Evolutionary conservation across 2,888 invertebrate species (phyloP).

Genomic region (Sthenelais limicola): DNA sequence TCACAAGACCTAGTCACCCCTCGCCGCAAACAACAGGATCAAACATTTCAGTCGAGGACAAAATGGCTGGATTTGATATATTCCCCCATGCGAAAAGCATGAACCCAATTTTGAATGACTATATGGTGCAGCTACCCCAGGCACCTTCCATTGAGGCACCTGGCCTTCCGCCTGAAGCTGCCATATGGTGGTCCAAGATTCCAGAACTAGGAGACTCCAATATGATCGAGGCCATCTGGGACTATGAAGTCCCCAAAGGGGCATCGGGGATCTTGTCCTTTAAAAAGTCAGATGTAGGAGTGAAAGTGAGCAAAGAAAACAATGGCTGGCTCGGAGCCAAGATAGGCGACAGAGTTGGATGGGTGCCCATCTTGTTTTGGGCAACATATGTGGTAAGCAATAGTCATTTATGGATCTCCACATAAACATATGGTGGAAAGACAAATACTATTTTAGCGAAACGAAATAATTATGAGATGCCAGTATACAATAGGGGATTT

Average conservation of each 20-base stretch:
- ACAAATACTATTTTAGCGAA: too few species aligned
- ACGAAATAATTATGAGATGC: too few species aligned
- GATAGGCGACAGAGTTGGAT: constrained; percentile 34
- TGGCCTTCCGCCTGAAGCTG: background rate
- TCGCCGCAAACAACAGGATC: too few species aligned
- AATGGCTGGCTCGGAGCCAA: constrained; percentile 46
- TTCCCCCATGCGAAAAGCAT: too few species aligned
- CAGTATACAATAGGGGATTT: too few species aligned
- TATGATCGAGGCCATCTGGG: constrained; percentile 38
- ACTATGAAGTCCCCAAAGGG: constrained; percentile 24
- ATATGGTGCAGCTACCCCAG: constrained; percentile 16
- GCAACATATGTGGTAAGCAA: constrained; percentile 13
- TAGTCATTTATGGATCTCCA: background rate
- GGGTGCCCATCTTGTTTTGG: constrained; percentile 49
- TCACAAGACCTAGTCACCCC: too few species aligned
- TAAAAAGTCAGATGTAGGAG: constrained; percentile 36
- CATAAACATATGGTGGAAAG: too few species aligned
- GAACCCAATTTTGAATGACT: too few species aligned
- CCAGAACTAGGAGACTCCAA: background rate
- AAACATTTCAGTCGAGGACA: too few species aligned
- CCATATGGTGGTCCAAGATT: constrained; percentile 24
- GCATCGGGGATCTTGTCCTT: constrained; percentile 40
- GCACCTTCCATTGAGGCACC: background rate
- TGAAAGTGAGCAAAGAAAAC: constrained; percentile 37
- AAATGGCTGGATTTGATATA: too few species aligned